Base-by-base conservation (phyloP, 2,113 vertebrate species). In the Urocynchramus pylzowi region DNA sequence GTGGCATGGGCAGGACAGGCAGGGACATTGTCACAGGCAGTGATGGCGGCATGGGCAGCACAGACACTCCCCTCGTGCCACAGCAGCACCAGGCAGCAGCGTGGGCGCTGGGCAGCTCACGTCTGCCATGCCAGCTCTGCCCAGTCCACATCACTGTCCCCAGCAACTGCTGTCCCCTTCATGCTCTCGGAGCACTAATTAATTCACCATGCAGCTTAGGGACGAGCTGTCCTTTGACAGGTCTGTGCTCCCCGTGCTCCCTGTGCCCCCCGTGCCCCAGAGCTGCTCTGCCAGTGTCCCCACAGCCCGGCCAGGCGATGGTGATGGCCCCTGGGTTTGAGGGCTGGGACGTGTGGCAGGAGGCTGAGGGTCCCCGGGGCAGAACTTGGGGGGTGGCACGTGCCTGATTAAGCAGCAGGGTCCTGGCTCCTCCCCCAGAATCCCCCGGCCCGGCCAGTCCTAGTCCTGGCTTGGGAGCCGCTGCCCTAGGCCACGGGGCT, bases 241-340 rank as follows among this genome's bases (percentile, higher is more conserved):
- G n/a, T 61, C 42, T 37, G 57, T 71, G 35, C 9, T n/a, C 33
- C 41, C 16, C 7, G 1, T 35, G 71, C 45, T 44, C 52, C 33
- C 42, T 13, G 30, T 70, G 65, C 35, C 23, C 41, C 24, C 15
- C 0, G 1, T 53, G 54, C 39, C 13, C 52, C 24, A 8, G 45
- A 45, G 45, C 61, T 30, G 30, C 69, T 53, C n/a, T 45, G n/a
- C 23, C 41, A 6, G 13, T 26, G 78, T 45, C n/a, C 39, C 69
- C 1, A 0, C 7, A 22, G 41, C 69, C 39, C 1, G 2, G 53
- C 52, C 39, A 41, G 39, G 28, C 37, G 20, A 5, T 13, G 50
- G 10, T 7, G 16, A 10, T 30, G n/a, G 53, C 8, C 39, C 15
- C 45, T 2, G 39, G 27, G 8, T 31, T 31, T 4, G 4, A 63